Percentiles rank a stretch among this genome's conserved stretches.
These are phyloP conservation scores for Sarotherodon lohbergeri DNA, from an alignment of 2,113 vertebrate genomes.

Conservation along the genomic window DNA sequence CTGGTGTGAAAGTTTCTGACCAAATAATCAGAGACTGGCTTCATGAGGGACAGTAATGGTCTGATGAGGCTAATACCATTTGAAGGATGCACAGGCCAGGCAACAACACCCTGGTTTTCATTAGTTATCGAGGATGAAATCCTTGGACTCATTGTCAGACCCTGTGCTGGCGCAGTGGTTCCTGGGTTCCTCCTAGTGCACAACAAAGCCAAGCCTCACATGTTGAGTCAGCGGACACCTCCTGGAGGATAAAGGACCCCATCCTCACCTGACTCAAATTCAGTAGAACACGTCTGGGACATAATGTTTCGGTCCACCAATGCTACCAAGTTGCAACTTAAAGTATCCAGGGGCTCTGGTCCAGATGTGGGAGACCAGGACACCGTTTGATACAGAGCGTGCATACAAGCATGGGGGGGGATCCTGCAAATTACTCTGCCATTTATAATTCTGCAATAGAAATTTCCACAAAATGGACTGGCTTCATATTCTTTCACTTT, in stretches of 20 bases:
- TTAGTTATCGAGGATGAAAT: not conserved
- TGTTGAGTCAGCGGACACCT: not conserved
- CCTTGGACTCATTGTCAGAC: not conserved
- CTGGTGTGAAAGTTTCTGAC: not conserved
- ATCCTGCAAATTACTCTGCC: not conserved
- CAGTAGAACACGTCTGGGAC: not conserved
- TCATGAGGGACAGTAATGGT: not conserved
- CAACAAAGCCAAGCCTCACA: not conserved
- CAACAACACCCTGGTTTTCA: not conserved
- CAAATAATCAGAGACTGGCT: not conserved
- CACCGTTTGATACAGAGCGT: not conserved
- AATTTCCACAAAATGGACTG: not conserved
- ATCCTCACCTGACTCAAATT: not conserved
- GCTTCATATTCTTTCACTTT: not conserved
- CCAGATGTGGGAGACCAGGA: not conserved
- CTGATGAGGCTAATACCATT: not conserved
- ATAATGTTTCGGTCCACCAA: rapidly evolving
- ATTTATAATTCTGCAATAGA: not conserved
- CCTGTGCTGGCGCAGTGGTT: not conserved
- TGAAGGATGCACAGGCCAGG: not conserved
- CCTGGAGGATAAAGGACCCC: not conserved
- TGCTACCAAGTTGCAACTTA: not conserved
- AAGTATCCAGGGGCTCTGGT: not conserved
- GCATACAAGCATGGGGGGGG: not conserved
- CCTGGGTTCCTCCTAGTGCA: not conserved